Base-by-base conservation (phyloP, 2,797 vertebrate species). In the Karalla daura region DNA sequence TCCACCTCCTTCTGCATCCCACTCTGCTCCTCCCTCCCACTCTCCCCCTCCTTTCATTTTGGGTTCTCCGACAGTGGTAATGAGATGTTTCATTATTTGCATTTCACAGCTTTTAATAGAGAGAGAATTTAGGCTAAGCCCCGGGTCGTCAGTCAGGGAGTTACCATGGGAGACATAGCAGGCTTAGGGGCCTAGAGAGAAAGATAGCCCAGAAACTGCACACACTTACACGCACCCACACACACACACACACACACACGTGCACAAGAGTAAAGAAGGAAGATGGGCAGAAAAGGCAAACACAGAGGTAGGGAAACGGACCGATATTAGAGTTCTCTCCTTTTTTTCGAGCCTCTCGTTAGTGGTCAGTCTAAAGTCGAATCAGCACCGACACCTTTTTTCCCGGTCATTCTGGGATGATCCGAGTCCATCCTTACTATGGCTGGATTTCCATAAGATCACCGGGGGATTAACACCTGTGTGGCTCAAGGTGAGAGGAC, bases 1-100 rank as follows among this genome's bases (percentile, higher is more conserved):
- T 0, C 61, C 40, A n/a, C n/a, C n/a, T n/a, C n/a, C n/a, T n/a
- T n/a, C n/a, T n/a, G n/a, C n/a, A n/a, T n/a, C 54, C 70, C 54
- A 20, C 41, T 41, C 41, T 20, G 1, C 70, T 41, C 55, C 66
- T 13, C 50, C 39, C 40, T 30, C 59, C 28, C 23, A 4, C 74
- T 27, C 75, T 13, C 56, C 70, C 68, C 67, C 56, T 41, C 73
- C 66, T 83, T 86, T 89, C 86, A 85, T 89, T 87, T 87, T 77
- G 83, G 89, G 83, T 92, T 88, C 89, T 91, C 89, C 80, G 72
- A 89, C 89, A 88, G 89, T 90, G 86, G 88, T 94, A 93, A 94
- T 94, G 92, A 94, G 91, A 93, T 93, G 91, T 94, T 94, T 94
- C 89, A 92, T 93, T 93, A 94, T 93, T 93, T 93, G 92, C 89